Evolutionary conservation across 2,797 vertebrate genomes (phyloP), one percentile per base, ranked within the genome.

Genomic region (Sebastes kiyomatsui): DNA sequence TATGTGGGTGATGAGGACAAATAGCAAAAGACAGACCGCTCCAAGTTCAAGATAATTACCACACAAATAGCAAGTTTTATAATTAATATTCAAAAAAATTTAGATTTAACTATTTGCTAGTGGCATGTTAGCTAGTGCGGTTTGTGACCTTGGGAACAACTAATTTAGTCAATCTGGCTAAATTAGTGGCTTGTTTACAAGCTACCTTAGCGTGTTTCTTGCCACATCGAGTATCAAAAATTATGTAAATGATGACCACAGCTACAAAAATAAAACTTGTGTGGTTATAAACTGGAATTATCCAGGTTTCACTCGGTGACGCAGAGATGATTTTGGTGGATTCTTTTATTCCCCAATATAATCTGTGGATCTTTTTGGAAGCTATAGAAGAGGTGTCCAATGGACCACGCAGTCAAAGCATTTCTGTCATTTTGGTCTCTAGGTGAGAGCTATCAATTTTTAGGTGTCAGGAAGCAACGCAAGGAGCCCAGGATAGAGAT

Each of bases 401-500:
- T 55, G 46, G 66, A 22, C 38, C 30, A 68, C 76, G 78, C 30
- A 35, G 59, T 75, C 67, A 67, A 32, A 76, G 81, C 38, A 67
- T 30, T 67, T 79, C 33, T 78, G 55, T 85, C 56, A 76, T 83
- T 83, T 70, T 64, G 59, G 56, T 65, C 67, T 58, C 49, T 42
- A 59, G 55, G 55, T 67, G 80, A 83, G 60, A 66, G 55, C 54
- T 28, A 56, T 82, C 55, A 72, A 62, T 32, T 70, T 83, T 22
- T 65, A 79, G 86, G 81, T 84, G 86, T 85, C 33, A 79, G 73
- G 70, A 67, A 62, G 73, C 67, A 69, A 69, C 38, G 14, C 75
- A 52, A 59, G 62, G 83, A 77, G 59, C 52, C 38, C n/a, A 7
- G 69, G 67, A 77, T 83, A 54, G 71, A 69, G 77, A 83, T 89